phyloP scores from a whole-genome alignment of 1,140 invertebrate species.

The Drosophila auraria region DNA sequence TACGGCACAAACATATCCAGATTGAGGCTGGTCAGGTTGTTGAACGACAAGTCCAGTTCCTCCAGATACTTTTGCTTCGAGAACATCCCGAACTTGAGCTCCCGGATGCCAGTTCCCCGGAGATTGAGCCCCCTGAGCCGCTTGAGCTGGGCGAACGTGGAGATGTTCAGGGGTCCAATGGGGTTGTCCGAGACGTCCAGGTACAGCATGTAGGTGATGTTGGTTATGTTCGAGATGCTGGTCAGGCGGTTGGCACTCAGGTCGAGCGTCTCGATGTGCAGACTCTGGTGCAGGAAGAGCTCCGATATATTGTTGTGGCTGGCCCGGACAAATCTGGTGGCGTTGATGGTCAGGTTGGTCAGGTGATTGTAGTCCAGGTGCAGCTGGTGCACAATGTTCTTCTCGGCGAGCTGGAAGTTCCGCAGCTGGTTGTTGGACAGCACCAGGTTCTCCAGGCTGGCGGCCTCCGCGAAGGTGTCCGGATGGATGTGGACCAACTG shows the following conservation, averaged over 20 bases:
- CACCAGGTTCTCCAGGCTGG: constrained; percentile 68
- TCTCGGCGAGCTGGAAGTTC: constrained; percentile 66
- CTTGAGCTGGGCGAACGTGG: constrained; percentile 75
- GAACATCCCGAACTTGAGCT: constrained; percentile 80
- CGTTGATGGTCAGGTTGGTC: constrained; percentile 72
- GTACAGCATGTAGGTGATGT: constrained; percentile 58
- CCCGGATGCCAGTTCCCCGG: constrained; percentile 55
- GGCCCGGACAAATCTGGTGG: constrained; percentile 70
- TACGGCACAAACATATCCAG: constrained; percentile 82
- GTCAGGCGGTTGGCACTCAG: constrained; percentile 62
- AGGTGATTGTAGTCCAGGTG: constrained; percentile 74
- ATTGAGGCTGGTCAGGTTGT: constrained; percentile 78
- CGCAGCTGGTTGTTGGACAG: constrained; percentile 61
- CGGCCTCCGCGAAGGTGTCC: constrained; percentile 71
- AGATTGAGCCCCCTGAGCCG: constrained; percentile 63
- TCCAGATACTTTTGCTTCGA: constrained; percentile 75
- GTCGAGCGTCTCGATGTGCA: constrained; percentile 68
- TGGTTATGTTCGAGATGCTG: constrained; percentile 71
- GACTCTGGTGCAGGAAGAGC: constrained; percentile 56
- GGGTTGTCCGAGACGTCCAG: constrained; percentile 77
- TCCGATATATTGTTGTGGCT: constrained; percentile 71
- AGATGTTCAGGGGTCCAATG: constrained; percentile 70
- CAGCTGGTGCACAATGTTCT: constrained; percentile 72
- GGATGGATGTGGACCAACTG: constrained; percentile 65
- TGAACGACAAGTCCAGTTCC: constrained; percentile 76